Evolutionary conservation across 2,797 vertebrate species (phyloP).

Genomic region (Ceyx erithaca): DNA sequence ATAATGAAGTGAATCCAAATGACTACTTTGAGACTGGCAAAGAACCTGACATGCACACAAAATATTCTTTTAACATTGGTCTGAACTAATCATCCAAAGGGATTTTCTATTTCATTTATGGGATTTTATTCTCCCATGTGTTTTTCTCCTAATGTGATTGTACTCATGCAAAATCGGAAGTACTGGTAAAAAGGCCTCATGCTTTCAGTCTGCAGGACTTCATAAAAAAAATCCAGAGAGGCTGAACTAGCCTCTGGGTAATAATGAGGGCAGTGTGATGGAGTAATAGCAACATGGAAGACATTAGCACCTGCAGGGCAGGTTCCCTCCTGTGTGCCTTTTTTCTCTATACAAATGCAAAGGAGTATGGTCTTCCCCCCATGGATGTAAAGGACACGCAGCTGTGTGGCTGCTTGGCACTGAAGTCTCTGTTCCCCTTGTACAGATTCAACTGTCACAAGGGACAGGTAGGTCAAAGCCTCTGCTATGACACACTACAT

Average conservation of each 20-base stretch:
- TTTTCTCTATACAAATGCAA: neutral
- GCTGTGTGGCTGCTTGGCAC: neutral
- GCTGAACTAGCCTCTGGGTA: neutral
- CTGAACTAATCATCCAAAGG: constrained; percentile 61
- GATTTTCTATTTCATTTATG: constrained; percentile 61
- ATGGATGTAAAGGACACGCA: neutral
- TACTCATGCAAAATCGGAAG: constrained; percentile 47
- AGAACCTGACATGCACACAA: constrained; percentile 72
- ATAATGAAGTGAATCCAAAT: constrained; percentile 78
- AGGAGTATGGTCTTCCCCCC: neutral
- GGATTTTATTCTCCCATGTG: constrained; percentile 41
- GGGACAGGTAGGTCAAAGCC: neutral
- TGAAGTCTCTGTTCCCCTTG: neutral
- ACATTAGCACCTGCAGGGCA: neutral
- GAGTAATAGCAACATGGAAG: neutral
- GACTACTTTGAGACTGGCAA: constrained; percentile 65
- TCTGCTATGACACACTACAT: neutral
- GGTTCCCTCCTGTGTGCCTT: neutral
- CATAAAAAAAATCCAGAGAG: neutral
- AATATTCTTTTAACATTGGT: constrained; percentile 69
- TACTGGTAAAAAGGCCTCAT: neutral
- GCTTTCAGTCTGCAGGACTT: neutral
- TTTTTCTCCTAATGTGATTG: constrained; percentile 41
- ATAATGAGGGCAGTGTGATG: neutral
- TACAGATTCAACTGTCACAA: neutral